Conservation (phyloP, 2,113 vertebrate species). For the Phylloscopus trochilus region DNA sequence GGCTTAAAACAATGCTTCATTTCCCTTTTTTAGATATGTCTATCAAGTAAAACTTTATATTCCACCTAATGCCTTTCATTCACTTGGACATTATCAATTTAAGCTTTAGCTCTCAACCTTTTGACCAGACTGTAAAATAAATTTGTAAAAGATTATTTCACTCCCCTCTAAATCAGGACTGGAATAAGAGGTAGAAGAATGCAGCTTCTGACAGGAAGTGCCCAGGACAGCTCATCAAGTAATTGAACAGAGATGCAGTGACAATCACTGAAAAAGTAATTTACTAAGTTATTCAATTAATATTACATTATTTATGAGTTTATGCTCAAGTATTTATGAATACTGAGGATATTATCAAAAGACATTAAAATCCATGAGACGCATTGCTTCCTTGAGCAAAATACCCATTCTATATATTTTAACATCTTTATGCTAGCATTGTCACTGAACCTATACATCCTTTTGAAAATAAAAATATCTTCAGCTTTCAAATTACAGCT, state of each 20-base stretch:
- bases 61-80: neutral
- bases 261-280: neutral
- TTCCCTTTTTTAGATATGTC: neutral
- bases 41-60: neutral
- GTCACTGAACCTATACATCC: neutral
- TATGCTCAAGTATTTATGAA: neutral
- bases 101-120: slow-evolving; percentile 22
- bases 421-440: neutral
- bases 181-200: neutral
- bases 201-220: neutral
- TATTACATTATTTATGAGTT: neutral
- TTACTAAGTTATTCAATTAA: neutral
- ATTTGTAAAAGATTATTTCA: slow-evolving; percentile 8
- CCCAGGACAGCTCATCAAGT: neutral
- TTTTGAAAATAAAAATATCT: neutral
- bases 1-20: neutral
- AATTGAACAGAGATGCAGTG: neutral
- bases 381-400: neutral
- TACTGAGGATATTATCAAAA: neutral
- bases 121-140: slow-evolving; percentile 16
- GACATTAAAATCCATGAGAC: neutral
- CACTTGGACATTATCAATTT: neutral
- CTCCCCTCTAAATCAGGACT: neutral
- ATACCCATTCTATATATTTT: neutral
- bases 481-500: neutral